Evolutionary conservation across 2,888 invertebrate species (phyloP).

Genomic region (Tachystola acroxantha): DNA sequence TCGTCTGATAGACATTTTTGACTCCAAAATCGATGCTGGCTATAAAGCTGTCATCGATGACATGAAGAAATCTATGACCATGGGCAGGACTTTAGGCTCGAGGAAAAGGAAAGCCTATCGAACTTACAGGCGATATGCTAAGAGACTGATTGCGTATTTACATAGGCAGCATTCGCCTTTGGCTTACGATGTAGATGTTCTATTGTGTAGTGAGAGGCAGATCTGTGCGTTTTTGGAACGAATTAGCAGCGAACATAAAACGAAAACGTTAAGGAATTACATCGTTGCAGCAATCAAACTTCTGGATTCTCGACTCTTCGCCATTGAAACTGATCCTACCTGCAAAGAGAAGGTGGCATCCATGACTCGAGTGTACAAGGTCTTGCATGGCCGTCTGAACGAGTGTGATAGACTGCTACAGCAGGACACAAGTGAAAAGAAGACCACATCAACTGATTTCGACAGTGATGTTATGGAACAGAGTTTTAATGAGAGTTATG

Average conservation of each 20-base stretch:
- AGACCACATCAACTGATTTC: conserved; percentile 39
- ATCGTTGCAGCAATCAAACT: conserved; percentile 72
- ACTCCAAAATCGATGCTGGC: conserved; percentile 73
- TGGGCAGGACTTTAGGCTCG: conserved; percentile 65
- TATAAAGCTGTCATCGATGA: conserved; percentile 75
- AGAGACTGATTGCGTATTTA: conserved; percentile 64
- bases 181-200: conserved; percentile 70
- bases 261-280: conserved; percentile 69
- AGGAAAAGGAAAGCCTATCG: conserved; percentile 69
- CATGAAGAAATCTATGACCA: conserved; percentile 75
- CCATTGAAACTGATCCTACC: conserved; percentile 69
- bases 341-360: conserved; percentile 73
- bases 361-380: conserved; percentile 69
- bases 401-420: conserved; percentile 64
- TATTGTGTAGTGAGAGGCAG: conserved; percentile 68
- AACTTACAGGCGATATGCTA: conserved; percentile 70
- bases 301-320: conserved; percentile 67
- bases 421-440: conserved; percentile 41
- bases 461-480: conserved; percentile 59
- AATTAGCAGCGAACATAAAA: conserved; percentile 66
- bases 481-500: conserved; percentile 57
- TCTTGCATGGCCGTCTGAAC: conserved; percentile 60
- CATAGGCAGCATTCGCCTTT: conserved; percentile 72
- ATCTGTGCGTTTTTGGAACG: conserved; percentile 68
- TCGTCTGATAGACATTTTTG: conserved; percentile 65